Percentiles rank a stretch among this genome's conserved stretches.
Evolutionary conservation across 2,888 invertebrate genomes (phyloP).

Genomic region (Apotomis capreana): DNA sequence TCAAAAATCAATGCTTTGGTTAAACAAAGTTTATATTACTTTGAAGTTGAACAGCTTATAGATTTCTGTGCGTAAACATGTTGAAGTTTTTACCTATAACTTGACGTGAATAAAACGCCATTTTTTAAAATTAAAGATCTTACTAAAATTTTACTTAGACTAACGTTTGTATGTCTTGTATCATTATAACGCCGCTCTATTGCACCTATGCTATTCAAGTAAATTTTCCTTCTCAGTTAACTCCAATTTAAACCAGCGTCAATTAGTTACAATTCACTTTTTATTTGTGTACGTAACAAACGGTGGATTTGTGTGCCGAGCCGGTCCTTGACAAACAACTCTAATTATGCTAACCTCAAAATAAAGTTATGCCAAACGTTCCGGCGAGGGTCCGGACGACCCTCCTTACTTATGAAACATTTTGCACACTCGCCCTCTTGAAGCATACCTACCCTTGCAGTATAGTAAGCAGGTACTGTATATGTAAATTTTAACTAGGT

Average conservation of each 20-base stretch:
- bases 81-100: no score
- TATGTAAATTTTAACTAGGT: conserved; percentile 41
- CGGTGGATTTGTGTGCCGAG: conserved; percentile 57
- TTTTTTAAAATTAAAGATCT: no score
- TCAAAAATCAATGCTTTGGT: no score
- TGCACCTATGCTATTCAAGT: neutral
- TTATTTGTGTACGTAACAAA: conserved; percentile 56
- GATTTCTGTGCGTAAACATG: no score
- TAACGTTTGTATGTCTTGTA: no score
- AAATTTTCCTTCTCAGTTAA: conserved; percentile 10
- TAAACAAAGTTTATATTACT: no score
- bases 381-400: conserved; percentile 67
- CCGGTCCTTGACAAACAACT: conserved; percentile 62
- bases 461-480: conserved; percentile 43
- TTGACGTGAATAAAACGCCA: no score
- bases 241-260: conserved; percentile 16
- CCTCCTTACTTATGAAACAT: conserved; percentile 61
- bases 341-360: conserved; percentile 80
- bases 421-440: conserved; percentile 62
- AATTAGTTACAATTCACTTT: conserved; percentile 33
- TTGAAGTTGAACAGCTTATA: no score
- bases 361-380: conserved; percentile 77
- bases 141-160: no score
- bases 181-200: no score
- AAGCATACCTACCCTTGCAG: conserved; percentile 56